Percentiles rank a stretch among this genome's conserved stretches.
Conservation (phyloP, 1,140 invertebrate species). For the Melipona quadrifasciata region DNA sequence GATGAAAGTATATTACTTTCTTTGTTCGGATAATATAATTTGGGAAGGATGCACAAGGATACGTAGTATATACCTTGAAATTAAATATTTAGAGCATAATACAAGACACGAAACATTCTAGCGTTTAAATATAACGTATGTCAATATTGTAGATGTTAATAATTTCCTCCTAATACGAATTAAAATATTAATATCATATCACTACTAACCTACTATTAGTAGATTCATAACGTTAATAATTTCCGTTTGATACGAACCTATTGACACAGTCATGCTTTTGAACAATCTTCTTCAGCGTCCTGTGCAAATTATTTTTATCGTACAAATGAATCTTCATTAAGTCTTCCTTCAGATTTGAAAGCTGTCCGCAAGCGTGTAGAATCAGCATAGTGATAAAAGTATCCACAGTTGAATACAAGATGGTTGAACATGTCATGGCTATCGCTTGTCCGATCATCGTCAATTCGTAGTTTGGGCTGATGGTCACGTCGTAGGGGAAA, state of each 20-base stretch:
- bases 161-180: too few species aligned
- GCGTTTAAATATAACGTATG: too few species aligned
- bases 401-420: constrained; percentile 80
- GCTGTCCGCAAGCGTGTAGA: constrained; percentile 80
- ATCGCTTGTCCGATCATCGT: constrained; percentile 79
- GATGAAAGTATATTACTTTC: too few species aligned
- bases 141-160: too few species aligned
- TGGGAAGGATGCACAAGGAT: too few species aligned
- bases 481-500: constrained; percentile 77
- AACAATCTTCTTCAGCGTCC: constrained; percentile 29
- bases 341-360: constrained; percentile 55
- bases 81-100: too few species aligned
- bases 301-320: background rate
- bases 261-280: constrained; percentile 54
- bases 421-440: constrained; percentile 70
- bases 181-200: too few species aligned
- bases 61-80: too few species aligned
- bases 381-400: constrained; percentile 79
- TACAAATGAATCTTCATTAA: background rate
- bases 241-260: constrained; percentile 27
- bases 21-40: too few species aligned
- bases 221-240: too few species aligned
- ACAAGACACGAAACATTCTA: too few species aligned
- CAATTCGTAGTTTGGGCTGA: constrained; percentile 79
- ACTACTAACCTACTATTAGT: too few species aligned